A percentile compares a stretch with the other conserved stretches of the same genome.
Conservation (phyloP, 2,888 invertebrate species). For the Drosophila flavopinicola region DNA sequence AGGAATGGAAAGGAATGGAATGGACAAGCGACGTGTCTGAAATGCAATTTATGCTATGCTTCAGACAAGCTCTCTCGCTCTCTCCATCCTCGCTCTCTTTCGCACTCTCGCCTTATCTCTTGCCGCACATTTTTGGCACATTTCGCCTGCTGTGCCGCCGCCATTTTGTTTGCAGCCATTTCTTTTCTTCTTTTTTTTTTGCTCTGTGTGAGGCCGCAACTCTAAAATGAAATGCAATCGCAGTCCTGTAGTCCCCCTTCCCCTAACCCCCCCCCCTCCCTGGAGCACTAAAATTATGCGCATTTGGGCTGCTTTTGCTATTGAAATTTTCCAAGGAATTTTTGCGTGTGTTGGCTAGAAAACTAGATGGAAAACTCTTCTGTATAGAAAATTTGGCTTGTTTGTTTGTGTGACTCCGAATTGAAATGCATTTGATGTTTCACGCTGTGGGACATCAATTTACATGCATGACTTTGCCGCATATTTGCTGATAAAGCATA, state of each 20-base stretch:
- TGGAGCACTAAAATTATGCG: slow-evolving; percentile 57
- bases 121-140: slow-evolving; percentile 47
- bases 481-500: too few relatives aligned
- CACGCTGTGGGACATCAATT: slow-evolving; percentile 49
- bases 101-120: slow-evolving; percentile 7
- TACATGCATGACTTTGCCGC: slow-evolving; percentile 11
- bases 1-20: too few relatives aligned
- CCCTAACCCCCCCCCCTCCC: neutral
- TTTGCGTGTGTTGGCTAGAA: slow-evolving; percentile 38
- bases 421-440: slow-evolving; percentile 36
- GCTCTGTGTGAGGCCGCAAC: slow-evolving; percentile 29
- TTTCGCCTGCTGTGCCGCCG: slow-evolving; percentile 59
- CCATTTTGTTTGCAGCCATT: slow-evolving; percentile 63
- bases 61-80: slow-evolving; percentile 8
- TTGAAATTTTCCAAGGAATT: slow-evolving; percentile 64
- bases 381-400: slow-evolving; percentile 17
- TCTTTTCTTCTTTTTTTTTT: slow-evolving; percentile 4
- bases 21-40: slow-evolving; percentile 66
- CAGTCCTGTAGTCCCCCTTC: slow-evolving; percentile 11
- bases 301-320: slow-evolving; percentile 66
- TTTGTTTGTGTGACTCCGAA: slow-evolving; percentile 14
- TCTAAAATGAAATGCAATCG: slow-evolving; percentile 71
- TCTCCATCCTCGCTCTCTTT: slow-evolving; percentile 10
- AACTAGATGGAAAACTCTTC: slow-evolving; percentile 13
- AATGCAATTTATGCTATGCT: slow-evolving; percentile 59